Base-by-base conservation (phyloP, 2,888 invertebrate species). In the Brachypalpus laphriformis region DNA sequence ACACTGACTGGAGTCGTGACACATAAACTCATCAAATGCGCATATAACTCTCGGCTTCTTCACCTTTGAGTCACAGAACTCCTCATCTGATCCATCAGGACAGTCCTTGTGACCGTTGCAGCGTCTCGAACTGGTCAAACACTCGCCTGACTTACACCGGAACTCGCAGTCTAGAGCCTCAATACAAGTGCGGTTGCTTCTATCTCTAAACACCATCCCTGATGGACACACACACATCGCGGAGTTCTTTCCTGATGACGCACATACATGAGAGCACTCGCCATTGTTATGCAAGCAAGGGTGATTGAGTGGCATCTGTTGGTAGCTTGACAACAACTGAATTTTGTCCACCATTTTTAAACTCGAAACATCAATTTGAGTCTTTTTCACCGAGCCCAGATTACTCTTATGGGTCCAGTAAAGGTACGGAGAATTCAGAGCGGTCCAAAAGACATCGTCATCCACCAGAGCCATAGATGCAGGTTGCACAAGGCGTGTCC, bases 241-340 rank as follows among this genome's bases (percentile, higher is more conserved):
- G 0, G 77, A 47, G 22, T 63, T 87, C 54, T 88, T 89, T 0
- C 90, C 90, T 7, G 91, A 89, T 74, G 94, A 93, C 1, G 96
- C 93, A 89, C 97, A 97, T 8, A 97, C 91, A 89, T 96, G 95
- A 2, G 95, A 95, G 88, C 97, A 97, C 0, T 94, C 94, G 42
- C 94, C 94, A 82, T 94, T 94, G 31, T 92, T 92, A 7, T 88
- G 88, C 28, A 93, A 92, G 88, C 97, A 97, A 0, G 93, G 93
- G 90, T 95, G 95, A 65, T 89, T 87, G 0, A 87, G 71, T 0
- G 42, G 71, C 0, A 66, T 65, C 0, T 66, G 25, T 3, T 88
- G 71, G 9, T 88, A 6, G 59, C 89, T 88, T 11, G 87, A 88
- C 0, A 89, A 51, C n/a, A 90, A 71, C 0, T 89, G 89, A 5